These are phyloP conservation scores for Amblyopsis rosae DNA, from an alignment of 2,113 vertebrate species.

Conservation along the genomic window DNA sequence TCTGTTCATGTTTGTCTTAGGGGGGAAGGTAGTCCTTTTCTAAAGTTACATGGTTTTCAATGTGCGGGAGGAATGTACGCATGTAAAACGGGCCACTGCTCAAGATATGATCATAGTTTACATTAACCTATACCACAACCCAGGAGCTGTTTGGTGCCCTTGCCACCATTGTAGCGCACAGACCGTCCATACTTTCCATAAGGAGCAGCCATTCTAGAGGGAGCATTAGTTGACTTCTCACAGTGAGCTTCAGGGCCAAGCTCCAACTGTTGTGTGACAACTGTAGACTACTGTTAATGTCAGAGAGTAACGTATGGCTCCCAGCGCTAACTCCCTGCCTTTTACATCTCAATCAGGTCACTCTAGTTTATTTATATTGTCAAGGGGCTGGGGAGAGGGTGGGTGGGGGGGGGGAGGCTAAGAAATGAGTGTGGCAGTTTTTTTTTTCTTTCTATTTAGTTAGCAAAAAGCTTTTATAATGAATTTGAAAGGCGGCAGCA, in stretches of 20 bases:
- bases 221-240: constrained; percentile 68
- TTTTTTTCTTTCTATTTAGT: constrained; percentile 70
- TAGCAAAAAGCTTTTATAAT: constrained; percentile 79
- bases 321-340: constrained; percentile 73
- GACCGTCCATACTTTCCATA: constrained; percentile 45
- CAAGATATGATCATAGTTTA: constrained; percentile 46
- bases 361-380: constrained; percentile 79
- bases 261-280: constrained; percentile 63
- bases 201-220: constrained; percentile 29
- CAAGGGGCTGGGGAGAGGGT: constrained; percentile 46
- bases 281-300: constrained; percentile 74
- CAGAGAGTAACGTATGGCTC: constrained; percentile 71
- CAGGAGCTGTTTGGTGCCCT: constrained; percentile 14
- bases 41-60: constrained; percentile 1
- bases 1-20: background rate
- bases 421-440: constrained; percentile 68
- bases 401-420: constrained; percentile 21
- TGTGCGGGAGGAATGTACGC: constrained; percentile 1
- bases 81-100: constrained; percentile 12
- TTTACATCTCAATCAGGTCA: constrained; percentile 80
- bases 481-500: constrained; percentile 71
- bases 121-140: constrained; percentile 40
- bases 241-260: constrained; percentile 29
- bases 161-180: constrained; percentile 30
- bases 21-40: background rate